Evolutionary conservation across 2,113 vertebrate genomes (phyloP), one percentile per base, ranked within the genome.

Genomic region (Microtus pennsylvanicus): DNA sequence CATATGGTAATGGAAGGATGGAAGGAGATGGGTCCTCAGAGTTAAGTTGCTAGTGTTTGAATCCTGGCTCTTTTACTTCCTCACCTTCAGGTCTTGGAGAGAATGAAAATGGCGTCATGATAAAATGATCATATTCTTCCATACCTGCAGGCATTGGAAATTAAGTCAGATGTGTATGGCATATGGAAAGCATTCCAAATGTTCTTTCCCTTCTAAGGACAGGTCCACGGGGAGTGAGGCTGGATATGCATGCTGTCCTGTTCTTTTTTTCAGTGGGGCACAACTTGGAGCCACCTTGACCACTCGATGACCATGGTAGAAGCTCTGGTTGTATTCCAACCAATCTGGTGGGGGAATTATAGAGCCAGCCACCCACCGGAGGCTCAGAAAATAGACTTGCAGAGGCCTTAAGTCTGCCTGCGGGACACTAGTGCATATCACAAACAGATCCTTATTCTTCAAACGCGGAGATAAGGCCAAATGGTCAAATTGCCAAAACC

Each of bases 401-500:
- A 42, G 30, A 47, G 61, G 12, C 58, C 38, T 90, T 90, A 82
- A 70, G 88, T 61, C 61, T 82, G 42, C 1, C 17, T 38, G 38
- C 67, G 76, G 7, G 50, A 52, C 55, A 74, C 19, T 65, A 35
- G 55, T 52, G 35, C 65, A 1, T 67, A 67, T 95, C 74, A 69
- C 58, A 78, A 91, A 87, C 3, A 93, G 52, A 21, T 77, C 30
- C 7, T 85, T 58, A 85, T 93, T 91, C 47, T 52, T 30, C 26
- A 50, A 77, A 94, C 14, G n/a, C 22, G n/a, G 22, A 90, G 85
- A 92, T 76, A 87, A 91, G 47, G 70, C 38, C 81, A 70, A 94
- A 93, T 82, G 22, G 19, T 61, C 83, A 1, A 70, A 87, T 93
- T 35, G 88, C 21, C 26, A 86, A 95, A 78, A 24, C 78, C 77